phyloP scores from a whole-genome alignment of 1,140 invertebrate species.

The Musca vetustissima region DNA sequence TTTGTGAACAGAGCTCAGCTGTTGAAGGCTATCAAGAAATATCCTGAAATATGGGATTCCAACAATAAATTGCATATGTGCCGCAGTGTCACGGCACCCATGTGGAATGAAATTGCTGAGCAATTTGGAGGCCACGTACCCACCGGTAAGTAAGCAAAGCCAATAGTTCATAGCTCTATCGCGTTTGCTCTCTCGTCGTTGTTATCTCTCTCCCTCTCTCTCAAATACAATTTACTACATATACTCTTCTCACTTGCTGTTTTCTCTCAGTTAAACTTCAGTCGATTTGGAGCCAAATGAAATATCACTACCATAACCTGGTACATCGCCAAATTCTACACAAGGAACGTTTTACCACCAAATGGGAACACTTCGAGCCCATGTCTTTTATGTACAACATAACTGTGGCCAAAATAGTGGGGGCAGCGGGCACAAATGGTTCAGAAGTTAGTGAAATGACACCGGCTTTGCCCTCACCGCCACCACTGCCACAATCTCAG shows the following conservation, averaged over 20 bases:
- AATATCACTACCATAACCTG: constrained; percentile 51
- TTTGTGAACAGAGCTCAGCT: constrained; percentile 52
- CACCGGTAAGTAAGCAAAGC: constrained; percentile 36
- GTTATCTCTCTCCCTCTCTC: background rate
- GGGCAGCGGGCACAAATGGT: constrained; percentile 31
- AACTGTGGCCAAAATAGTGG: constrained; percentile 51
- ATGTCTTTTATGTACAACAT: constrained; percentile 55
- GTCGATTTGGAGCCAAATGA: constrained; percentile 54
- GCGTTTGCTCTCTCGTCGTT: background rate
- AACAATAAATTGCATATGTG: constrained; percentile 54
- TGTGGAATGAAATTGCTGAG: constrained; percentile 54
- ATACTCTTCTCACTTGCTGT: background rate
- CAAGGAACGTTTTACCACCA: constrained; percentile 53
- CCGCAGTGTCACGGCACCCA: constrained; percentile 51
- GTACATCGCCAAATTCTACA: constrained; percentile 52
- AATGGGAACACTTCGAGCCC: constrained; percentile 52
- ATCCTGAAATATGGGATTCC: constrained; percentile 53
- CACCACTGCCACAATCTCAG: constrained; percentile 32
- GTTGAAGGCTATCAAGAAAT: constrained; percentile 52
- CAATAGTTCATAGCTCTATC: background rate
- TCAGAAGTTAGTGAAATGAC: constrained; percentile 1
- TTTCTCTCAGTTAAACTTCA: constrained; percentile 42
- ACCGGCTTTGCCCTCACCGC: constrained; percentile 8
- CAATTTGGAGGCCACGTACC: constrained; percentile 53
- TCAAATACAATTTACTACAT: background rate